A percentile compares a stretch with the other conserved stretches of the same genome.
phyloP scores from a whole-genome alignment of 2,113 vertebrate species.

The Stigmatopora nigra region DNA sequence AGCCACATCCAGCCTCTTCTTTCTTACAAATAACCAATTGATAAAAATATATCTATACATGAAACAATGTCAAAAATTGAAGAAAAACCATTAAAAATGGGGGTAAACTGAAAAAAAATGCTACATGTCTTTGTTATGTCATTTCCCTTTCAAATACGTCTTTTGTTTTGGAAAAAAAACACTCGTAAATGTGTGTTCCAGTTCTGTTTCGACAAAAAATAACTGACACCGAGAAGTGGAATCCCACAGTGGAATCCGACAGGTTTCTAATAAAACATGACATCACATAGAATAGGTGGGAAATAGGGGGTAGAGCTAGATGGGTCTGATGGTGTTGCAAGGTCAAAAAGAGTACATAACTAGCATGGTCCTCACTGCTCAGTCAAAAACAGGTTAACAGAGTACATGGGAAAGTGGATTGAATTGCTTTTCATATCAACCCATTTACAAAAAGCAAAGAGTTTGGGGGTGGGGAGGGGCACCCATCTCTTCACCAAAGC shows the following conservation, averaged over 20 bases:
- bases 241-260: slow-evolving; percentile 54
- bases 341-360: slow-evolving; percentile 59
- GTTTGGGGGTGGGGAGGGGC: slow-evolving; percentile 19
- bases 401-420: slow-evolving; percentile 51
- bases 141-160: slow-evolving; percentile 57
- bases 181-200: slow-evolving; percentile 46
- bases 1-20: slow-evolving; percentile 73
- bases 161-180: slow-evolving; percentile 48
- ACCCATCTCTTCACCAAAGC: slow-evolving; percentile 48
- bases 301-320: slow-evolving; percentile 62
- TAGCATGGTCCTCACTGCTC: slow-evolving; percentile 55
- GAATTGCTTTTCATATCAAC: slow-evolving; percentile 66
- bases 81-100: slow-evolving; percentile 48
- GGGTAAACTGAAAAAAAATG: slow-evolving; percentile 58
- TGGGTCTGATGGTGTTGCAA: slow-evolving; percentile 62
- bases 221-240: slow-evolving; percentile 44
- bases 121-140: slow-evolving; percentile 69
- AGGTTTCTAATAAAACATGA: slow-evolving; percentile 62
- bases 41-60: slow-evolving; percentile 65
- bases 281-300: slow-evolving; percentile 48
- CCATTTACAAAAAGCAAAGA: slow-evolving; percentile 66
- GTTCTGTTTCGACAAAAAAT: slow-evolving; percentile 53
- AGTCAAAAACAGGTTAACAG: slow-evolving; percentile 46
- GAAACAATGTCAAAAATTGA: slow-evolving; percentile 57
- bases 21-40: slow-evolving; percentile 72